These are phyloP conservation scores for Sebastes minor DNA, from an alignment of 2,797 vertebrate genomes.

Conservation along the genomic window DNA sequence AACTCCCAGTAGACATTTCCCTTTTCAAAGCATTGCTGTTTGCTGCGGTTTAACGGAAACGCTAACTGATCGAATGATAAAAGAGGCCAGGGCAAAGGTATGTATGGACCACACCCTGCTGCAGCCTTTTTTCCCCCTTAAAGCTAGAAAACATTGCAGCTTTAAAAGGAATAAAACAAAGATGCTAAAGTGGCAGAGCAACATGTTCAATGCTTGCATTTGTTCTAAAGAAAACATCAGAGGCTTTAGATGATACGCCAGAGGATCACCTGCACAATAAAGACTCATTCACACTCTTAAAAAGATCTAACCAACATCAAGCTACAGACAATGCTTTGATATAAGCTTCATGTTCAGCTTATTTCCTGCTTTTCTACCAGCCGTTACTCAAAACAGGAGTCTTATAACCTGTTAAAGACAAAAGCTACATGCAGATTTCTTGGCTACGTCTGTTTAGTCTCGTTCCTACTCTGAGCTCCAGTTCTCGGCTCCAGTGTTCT, in stretches of 20 bases:
- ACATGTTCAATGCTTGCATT: constrained; percentile 49
- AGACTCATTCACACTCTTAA: constrained; percentile 29
- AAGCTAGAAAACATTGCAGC: constrained; percentile 34
- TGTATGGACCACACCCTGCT: constrained; percentile 74
- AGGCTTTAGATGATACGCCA: constrained; percentile 43
- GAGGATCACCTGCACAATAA: constrained; percentile 54
- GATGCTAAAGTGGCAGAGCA: constrained; percentile 37
- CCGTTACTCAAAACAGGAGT: constrained; percentile 22
- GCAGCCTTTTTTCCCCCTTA: constrained; percentile 21
- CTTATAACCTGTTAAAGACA: constrained; percentile 45
- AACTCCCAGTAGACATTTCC: constrained; percentile 55
- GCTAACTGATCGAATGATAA: constrained; percentile 75
- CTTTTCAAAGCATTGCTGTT: constrained; percentile 53
- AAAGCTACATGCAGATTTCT: constrained; percentile 62
- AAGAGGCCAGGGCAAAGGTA: constrained; percentile 74
- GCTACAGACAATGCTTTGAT: constrained; percentile 33
- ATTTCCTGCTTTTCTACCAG: constrained; percentile 44
- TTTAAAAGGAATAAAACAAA: constrained; percentile 51
- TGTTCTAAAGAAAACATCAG: constrained; percentile 56
- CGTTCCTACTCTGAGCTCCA: constrained; percentile 47
- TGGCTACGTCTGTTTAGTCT: constrained; percentile 56
- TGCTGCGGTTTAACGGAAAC: constrained; percentile 66
- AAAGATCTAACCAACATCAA: constrained; percentile 43
- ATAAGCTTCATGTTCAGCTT: constrained; percentile 21
- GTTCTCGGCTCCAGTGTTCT: constrained; percentile 56